Evolutionary conservation across 1,140 invertebrate species (phyloP), one percentile per base, ranked within the genome.

Genomic region (Anadara kagoshimensis): DNA sequence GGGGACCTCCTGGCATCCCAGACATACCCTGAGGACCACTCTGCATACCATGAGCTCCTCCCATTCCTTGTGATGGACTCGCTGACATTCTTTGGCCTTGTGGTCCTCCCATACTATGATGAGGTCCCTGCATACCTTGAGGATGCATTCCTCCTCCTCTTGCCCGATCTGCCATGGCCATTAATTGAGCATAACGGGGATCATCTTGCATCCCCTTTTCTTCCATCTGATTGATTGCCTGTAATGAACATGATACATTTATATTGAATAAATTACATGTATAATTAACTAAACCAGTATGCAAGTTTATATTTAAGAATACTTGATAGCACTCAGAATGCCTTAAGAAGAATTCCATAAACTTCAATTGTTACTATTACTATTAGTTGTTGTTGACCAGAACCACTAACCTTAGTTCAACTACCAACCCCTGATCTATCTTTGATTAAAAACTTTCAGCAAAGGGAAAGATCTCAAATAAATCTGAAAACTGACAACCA

Each of bases 131-230:
- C 73, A 76, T 77, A 56, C 68, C 73, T 63, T 77, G 64, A 24
- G 71, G 77, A 51, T 76, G 78, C 74, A 78, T 78, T 8, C 81
- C 80, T 45, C 74, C 61, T 26, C 76, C 71, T 63, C 81, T 65
- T 41, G 75, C 74, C 57, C 71, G 67, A 65, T 84, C 83, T 36
- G 82, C 91, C 80, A 97, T 91, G 7, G 94, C 94, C 59, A 97
- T 89, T 24, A 97, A 88, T 80, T 97, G 95, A 0, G 94, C 94
- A 88, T 97, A 97, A 58, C 96, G 91, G 0, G 96, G 95, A 90
- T 97, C 96, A 85, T 97, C 95, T 86, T 96, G 95, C 77, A 97
- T 88, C 0, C 96, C 96, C 85, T 96, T 97, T 84, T 97, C 96
- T 90, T 98, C 96, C 79, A 84, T 79, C 36, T 78, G 71, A 75